These are phyloP conservation scores for Mohoua ochrocephala DNA, from an alignment of 2,113 vertebrate genomes.

Conservation along the genomic window DNA sequence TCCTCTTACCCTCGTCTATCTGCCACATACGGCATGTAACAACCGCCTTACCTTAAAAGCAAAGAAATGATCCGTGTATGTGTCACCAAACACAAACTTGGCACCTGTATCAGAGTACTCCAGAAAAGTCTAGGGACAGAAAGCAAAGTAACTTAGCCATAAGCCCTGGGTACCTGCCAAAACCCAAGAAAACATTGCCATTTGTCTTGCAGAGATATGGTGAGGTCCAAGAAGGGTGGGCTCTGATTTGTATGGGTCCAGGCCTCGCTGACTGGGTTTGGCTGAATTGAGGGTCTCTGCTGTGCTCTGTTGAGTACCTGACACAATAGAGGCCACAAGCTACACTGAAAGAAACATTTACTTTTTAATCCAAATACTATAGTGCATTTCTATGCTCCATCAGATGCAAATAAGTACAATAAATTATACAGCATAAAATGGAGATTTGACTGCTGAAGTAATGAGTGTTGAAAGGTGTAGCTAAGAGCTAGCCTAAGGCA, in stretches of 20 bases:
- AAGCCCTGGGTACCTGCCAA: background rate
- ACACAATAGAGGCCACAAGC: background rate
- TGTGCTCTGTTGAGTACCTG: background rate
- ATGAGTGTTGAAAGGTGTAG: background rate
- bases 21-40: background rate
- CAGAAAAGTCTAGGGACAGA: conserved; percentile 74
- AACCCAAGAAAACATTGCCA: background rate
- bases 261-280: background rate
- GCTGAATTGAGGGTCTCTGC: background rate
- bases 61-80: conserved; percentile 80
- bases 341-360: background rate
- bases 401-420: background rate
- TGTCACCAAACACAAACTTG: conserved; percentile 82
- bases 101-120: conserved; percentile 77
- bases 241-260: background rate
- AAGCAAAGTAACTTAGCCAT: background rate
- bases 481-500: background rate
- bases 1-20: background rate
- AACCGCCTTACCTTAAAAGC: conserved; percentile 80
- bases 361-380: background rate
- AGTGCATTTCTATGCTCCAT: background rate
- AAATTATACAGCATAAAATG: background rate
- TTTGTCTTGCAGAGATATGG: background rate
- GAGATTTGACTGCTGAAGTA: background rate
- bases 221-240: background rate